A percentile compares a stretch with the other conserved stretches of the same genome.
Evolutionary conservation across 30 jellyfish, hydroid and myxozoan species (phyloP).

Genomic region (Rhopilema esculentum): DNA sequence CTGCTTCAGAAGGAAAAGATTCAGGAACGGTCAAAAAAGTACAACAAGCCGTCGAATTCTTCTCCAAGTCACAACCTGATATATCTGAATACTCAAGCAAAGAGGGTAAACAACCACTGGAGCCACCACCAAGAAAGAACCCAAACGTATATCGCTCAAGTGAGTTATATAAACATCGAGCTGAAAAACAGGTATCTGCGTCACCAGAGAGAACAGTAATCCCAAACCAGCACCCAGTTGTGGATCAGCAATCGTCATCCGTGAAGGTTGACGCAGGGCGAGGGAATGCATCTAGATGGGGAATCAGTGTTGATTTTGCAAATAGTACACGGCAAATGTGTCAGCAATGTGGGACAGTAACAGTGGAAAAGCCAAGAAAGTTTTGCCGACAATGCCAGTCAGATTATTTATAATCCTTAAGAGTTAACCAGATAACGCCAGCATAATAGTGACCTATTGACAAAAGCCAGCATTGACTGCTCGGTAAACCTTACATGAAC

Average conservation of each 20-base stretch:
- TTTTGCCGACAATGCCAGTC: constrained; percentile 82
- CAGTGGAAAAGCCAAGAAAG: constrained; percentile 61
- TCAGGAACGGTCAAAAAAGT: background rate
- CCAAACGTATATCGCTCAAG: constrained; percentile 35
- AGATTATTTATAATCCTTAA: constrained; percentile 46
- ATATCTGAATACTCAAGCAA: background rate
- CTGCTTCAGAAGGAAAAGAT: background rate
- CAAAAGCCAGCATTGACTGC: background rate
- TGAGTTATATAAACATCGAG: constrained; percentile 12
- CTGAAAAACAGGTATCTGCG: background rate
- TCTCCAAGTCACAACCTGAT: background rate
- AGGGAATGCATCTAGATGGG: constrained; percentile 40
- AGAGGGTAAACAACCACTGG: background rate
- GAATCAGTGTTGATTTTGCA: constrained; percentile 28
- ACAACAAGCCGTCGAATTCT: background rate
- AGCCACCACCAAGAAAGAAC: constrained; percentile 52
- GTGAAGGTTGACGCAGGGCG: background rate
- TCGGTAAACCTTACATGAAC: background rate
- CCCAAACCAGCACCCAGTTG: background rate
- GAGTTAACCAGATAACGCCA: background rate
- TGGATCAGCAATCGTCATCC: background rate
- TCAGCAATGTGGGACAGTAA: constrained; percentile 86
- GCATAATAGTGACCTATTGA: background rate
- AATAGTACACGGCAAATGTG: constrained; percentile 63
- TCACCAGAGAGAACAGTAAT: background rate